Evolutionary conservation across 2,888 invertebrate species (phyloP).

Genomic region (Bembecia ichneumoniformis): DNA sequence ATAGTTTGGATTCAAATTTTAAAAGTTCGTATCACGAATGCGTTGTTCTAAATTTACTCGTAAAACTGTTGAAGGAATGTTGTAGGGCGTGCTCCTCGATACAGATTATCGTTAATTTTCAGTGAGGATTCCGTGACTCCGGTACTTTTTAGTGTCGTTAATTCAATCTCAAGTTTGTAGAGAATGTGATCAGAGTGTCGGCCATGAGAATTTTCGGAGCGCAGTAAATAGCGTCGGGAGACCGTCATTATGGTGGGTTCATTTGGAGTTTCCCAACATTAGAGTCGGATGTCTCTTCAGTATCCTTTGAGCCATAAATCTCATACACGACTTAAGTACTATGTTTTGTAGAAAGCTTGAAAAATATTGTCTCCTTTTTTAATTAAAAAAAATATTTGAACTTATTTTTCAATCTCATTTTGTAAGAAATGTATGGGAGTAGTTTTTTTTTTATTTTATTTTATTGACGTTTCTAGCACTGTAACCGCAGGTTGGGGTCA

Average conservation of each 20-base stretch:
- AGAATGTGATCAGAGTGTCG: slow-evolving; percentile 41
- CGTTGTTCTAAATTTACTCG: slow-evolving; percentile 40
- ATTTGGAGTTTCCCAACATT: slow-evolving; percentile 47
- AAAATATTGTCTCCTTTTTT: too few species aligned
- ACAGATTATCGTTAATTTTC: slow-evolving; percentile 50
- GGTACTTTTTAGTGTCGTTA: slow-evolving; percentile 52
- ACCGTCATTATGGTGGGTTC: slow-evolving; percentile 51
- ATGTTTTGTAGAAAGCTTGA: slow-evolving; percentile 24
- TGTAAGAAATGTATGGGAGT: too few species aligned
- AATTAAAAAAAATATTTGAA: too few species aligned
- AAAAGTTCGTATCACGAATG: slow-evolving; percentile 23
- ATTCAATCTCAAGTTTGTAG: slow-evolving; percentile 44
- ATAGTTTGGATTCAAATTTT: slow-evolving; percentile 34
- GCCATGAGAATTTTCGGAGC: slow-evolving; percentile 48
- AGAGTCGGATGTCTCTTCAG: slow-evolving; percentile 43
- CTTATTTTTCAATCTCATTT: too few species aligned
- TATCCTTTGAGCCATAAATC: slow-evolving; percentile 49
- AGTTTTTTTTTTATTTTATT: too few species aligned
- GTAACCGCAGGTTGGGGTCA: too few species aligned
- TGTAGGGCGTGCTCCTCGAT: slow-evolving; percentile 35
- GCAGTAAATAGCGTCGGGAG: slow-evolving; percentile 46
- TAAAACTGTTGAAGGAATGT: slow-evolving; percentile 42
- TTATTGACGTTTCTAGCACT: too few species aligned
- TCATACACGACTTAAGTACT: slow-evolving; percentile 15
- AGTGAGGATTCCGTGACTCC: slow-evolving; percentile 37